Evolutionary conservation across 2,797 vertebrate genomes (phyloP).

Genomic region (Leucoraja ocellata): DNA sequence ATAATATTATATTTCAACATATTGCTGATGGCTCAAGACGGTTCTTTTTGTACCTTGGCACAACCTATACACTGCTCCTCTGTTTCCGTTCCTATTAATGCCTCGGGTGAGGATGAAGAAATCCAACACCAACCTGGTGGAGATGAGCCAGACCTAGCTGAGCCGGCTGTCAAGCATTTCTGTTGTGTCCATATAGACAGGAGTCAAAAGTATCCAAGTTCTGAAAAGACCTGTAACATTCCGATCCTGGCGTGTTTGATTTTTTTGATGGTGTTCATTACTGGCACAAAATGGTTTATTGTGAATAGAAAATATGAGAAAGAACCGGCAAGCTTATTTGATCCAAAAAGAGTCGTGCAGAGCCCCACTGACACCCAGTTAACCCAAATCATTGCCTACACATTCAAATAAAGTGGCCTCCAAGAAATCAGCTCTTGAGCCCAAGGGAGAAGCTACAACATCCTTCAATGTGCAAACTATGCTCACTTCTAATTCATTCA

Average conservation of each 20-base stretch:
- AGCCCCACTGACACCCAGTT: background rate
- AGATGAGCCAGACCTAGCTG: background rate
- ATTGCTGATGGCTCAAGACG: background rate
- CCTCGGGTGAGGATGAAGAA: background rate
- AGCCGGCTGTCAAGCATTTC: background rate
- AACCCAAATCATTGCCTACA: background rate
- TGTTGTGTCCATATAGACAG: slow-evolving; percentile 37
- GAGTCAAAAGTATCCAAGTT: background rate
- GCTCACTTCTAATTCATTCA: background rate
- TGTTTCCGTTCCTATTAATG: background rate
- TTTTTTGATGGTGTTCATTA: slow-evolving; percentile 43
- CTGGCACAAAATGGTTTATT: slow-evolving; percentile 45
- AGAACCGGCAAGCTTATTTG: slow-evolving; percentile 42
- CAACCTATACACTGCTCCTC: background rate
- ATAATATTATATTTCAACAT: background rate
- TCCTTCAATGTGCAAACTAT: slow-evolving; percentile 40
- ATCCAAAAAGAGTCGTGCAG: slow-evolving; percentile 44
- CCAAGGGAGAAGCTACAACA: background rate
- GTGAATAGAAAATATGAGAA: slow-evolving; percentile 25
- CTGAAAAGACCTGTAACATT: slow-evolving; percentile 37
- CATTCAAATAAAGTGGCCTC: background rate
- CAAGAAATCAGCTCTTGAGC: background rate
- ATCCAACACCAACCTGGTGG: background rate
- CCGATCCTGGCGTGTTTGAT: slow-evolving; percentile 39
- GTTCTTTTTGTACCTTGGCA: background rate